These are phyloP conservation scores for Pyrocoelia pectoralis DNA, from an alignment of 2,888 invertebrate genomes.

Conservation along the genomic window DNA sequence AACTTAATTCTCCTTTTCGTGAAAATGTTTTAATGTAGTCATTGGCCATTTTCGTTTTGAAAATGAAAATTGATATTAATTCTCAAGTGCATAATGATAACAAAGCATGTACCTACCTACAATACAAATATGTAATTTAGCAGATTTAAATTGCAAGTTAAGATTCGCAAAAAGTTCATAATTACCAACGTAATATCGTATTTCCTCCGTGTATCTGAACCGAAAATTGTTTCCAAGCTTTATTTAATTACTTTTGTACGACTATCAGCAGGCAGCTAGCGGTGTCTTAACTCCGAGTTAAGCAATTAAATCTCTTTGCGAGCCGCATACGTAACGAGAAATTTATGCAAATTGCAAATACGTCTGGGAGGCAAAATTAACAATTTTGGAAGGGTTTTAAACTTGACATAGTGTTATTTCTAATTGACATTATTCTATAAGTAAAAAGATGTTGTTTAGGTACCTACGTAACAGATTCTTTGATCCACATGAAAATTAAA, in stretches of 20 bases:
- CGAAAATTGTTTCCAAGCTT: constrained; percentile 55
- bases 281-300: constrained; percentile 55
- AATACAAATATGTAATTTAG: constrained; percentile 15
- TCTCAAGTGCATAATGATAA: background rate
- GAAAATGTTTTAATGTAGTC: no score
- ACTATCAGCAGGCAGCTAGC: constrained; percentile 50
- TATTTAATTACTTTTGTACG: constrained; percentile 56
- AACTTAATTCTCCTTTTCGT: no score
- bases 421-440: constrained; percentile 18
- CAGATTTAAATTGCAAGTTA: constrained; percentile 25
- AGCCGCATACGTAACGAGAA: constrained; percentile 56
- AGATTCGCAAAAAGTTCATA: constrained; percentile 35
- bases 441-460: background rate
- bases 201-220: constrained; percentile 46
- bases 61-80: no score
- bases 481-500: no score
- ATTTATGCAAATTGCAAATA: constrained; percentile 56
- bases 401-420: constrained; percentile 31
- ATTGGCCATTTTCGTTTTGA: no score
- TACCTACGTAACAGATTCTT: no score
- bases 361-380: constrained; percentile 51
- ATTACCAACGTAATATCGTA: constrained; percentile 35
- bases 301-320: constrained; percentile 57
- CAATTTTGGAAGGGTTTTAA: constrained; percentile 41
- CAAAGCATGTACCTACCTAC: no score